A percentile compares a stretch with the other conserved stretches of the same genome.
phyloP scores from a whole-genome alignment of 2,113 vertebrate genomes.

The Petaurus breviceps region DNA sequence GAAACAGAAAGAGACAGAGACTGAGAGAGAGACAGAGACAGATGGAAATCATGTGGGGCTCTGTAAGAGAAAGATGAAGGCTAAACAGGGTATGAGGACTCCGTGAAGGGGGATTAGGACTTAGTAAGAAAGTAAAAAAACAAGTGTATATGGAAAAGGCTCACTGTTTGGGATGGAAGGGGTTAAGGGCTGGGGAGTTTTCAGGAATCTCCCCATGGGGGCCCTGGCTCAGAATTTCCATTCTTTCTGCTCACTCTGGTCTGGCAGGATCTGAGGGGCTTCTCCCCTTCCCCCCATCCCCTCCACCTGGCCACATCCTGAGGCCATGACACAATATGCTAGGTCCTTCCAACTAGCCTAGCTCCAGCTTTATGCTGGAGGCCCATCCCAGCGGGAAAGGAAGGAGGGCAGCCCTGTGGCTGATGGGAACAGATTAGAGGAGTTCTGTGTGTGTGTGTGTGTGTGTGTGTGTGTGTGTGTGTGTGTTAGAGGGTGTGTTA shows the following conservation, averaged over 20 bases:
- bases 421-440: neutral
- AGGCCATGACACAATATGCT: neutral
- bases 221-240: neutral
- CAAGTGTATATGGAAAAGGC: neutral
- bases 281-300: neutral
- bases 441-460: neutral
- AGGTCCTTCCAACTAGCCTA: neutral
- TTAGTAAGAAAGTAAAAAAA: neutral
- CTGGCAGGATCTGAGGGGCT: neutral
- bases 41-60: neutral
- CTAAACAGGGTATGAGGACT: neutral
- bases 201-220: neutral
- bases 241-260: constrained; percentile 9
- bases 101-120: neutral
- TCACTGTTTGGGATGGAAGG: constrained; percentile 16
- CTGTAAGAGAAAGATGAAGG: neutral
- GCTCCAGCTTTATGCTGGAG: neutral
- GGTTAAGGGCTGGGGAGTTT: neutral
- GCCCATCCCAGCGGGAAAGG: neutral
- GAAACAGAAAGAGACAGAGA: too few species aligned
- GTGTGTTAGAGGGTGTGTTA: neutral
- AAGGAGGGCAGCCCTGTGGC: neutral
- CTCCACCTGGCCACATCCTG: neutral
- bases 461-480: neutral
- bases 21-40: neutral